Evolutionary conservation across 2,888 invertebrate genomes (phyloP), one percentile per base, ranked within the genome.

Genomic region (Lysandra coridon): DNA sequence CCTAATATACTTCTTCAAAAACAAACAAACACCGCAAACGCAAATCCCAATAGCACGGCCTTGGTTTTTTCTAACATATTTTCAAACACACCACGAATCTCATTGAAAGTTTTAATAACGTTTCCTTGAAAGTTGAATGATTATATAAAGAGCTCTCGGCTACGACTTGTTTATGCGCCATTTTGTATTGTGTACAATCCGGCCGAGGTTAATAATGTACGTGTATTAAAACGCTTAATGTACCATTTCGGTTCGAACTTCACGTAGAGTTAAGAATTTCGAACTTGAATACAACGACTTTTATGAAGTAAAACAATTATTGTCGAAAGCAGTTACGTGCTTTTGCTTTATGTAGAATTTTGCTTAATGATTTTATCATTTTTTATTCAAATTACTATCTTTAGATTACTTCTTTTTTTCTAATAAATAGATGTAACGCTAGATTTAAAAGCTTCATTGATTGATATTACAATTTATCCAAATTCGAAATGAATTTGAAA

Each of bases 31-130:
- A 17, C 33, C 7, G 6, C 23, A 23, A 30, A 23, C 62, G 23
- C 6, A 7, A 62, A 23, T 17, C 23, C 7, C 1, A 37, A 1
- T 69, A 10, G 12, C 30, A 30, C 30, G 33, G 17, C 23, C n/a
- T 14, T 12, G 30, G 3, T 12, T 64, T 69, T 37, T 69, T 69
- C 33, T 69, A 69, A 69, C 14, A 69, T 69, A 69, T 69, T 69
- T 33, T 69, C 69, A 69, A 37, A 69, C 69, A 69, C 33, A 69
- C 69, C 69, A 57, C 69, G 69, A 17, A 69, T 69, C 33, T 37
- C 69, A 69, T 69, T 69, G 33, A 69, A 69, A 69, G 69, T 69
- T 69, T 69, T 69, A 69, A 69, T 69, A 69, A 69, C 33, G 69
- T 69, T 69, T 69, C 69, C 69, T 69, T 37, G 33, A 17, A 69